Percentiles rank a stretch among this genome's conserved stretches.
phyloP scores from a whole-genome alignment of 2,888 invertebrate species.

The Micoletzkya japonica region DNA sequence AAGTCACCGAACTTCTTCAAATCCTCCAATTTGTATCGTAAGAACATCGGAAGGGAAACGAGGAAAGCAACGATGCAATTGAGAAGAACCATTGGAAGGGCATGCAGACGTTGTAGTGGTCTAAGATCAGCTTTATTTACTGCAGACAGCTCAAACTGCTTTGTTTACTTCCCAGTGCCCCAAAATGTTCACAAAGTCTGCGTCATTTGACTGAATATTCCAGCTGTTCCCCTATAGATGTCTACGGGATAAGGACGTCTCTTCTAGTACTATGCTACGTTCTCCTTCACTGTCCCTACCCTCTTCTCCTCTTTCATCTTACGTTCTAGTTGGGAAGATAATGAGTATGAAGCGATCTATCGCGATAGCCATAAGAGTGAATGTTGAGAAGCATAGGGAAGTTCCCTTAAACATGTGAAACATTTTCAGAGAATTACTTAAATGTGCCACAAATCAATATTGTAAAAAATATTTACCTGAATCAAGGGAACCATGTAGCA shows the following conservation, averaged over 20 bases:
- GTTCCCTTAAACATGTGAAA: conserved; percentile 69
- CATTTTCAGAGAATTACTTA: not conserved
- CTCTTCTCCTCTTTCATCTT: not conserved
- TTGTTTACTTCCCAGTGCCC: too few relatives aligned
- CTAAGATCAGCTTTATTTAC: conserved; percentile 28
- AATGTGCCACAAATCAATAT: not conserved
- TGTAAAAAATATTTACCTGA: conserved; percentile 70
- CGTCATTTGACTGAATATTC: too few relatives aligned
- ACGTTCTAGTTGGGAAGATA: conserved; percentile 57
- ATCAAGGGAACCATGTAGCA: conserved; percentile 91
- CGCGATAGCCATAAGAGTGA: conserved; percentile 94
- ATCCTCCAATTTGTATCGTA: conserved; percentile 45
- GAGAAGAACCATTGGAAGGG: conserved; percentile 53
- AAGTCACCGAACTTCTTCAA: conserved; percentile 28
- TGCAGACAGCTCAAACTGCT: too few relatives aligned
- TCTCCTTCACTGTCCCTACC: not conserved
- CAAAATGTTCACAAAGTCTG: too few relatives aligned
- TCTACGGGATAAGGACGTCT: not conserved
- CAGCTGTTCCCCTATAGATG: too few relatives aligned
- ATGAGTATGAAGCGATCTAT: conserved; percentile 78
- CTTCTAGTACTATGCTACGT: not conserved
- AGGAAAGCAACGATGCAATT: conserved; percentile 48
- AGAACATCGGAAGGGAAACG: conserved; percentile 56
- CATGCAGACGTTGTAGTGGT: conserved; percentile 54
- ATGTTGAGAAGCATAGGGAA: conserved; percentile 93